Conservation (phyloP, 2,888 invertebrate species). For the Cyclophora albipunctata region DNA sequence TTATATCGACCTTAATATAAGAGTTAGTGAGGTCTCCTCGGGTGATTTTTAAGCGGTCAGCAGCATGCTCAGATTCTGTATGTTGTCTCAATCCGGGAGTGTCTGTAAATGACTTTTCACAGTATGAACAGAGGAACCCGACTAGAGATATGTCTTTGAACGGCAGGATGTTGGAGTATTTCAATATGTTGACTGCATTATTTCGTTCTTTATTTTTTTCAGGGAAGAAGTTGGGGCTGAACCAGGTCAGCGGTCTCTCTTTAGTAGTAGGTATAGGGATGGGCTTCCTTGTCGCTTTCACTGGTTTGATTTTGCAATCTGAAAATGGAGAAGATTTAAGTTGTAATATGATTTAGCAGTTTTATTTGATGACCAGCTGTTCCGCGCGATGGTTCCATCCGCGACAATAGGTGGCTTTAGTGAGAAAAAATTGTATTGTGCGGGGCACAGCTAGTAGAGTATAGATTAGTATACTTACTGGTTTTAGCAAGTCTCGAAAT, state of each 20-base stretch:
- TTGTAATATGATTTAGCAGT: no score
- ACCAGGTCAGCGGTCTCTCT: slow-evolving; percentile 34
- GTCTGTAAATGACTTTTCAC: slow-evolving; percentile 43
- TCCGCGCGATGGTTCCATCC: no score
- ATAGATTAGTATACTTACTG: no score
- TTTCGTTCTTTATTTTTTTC: slow-evolving; percentile 48
- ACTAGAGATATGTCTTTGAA: slow-evolving; percentile 47
- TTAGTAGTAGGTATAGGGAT: no score
- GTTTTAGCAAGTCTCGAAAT: no score
- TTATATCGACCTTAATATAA: slow-evolving; percentile 45
- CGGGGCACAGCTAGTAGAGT: no score
- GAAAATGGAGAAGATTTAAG: slow-evolving; percentile 1
- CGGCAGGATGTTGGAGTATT: slow-evolving; percentile 49
- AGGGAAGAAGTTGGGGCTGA: slow-evolving; percentile 3
- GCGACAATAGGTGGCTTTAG: no score
- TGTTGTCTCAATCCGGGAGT: slow-evolving; percentile 40
- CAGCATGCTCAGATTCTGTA: slow-evolving; percentile 34
- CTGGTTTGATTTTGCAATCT: slow-evolving; percentile 12
- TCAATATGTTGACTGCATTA: slow-evolving; percentile 44
- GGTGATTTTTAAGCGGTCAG: slow-evolving; percentile 37
- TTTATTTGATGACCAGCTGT: no score
- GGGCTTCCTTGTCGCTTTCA: slow-evolving; percentile 13
- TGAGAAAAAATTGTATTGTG: no score
- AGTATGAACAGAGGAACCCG: slow-evolving; percentile 54
- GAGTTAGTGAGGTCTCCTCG: slow-evolving; percentile 44